These are phyloP conservation scores for Phenganax subtilis DNA, from an alignment of 92 coral and sea anemone genomes.

Conservation along the genomic window DNA sequence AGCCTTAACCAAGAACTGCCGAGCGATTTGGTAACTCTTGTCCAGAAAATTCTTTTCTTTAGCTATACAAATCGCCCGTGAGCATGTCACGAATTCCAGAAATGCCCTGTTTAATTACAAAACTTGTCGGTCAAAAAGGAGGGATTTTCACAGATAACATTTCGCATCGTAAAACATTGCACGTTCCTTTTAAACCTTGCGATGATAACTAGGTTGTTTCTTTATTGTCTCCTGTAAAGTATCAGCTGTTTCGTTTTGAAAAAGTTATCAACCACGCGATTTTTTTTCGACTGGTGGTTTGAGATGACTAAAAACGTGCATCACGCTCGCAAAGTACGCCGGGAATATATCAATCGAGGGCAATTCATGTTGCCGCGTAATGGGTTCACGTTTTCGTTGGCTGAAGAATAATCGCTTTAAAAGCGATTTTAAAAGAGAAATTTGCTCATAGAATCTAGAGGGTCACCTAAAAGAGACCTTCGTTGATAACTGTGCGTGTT, in stretches of 20 bases:
- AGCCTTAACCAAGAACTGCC: too few species aligned
- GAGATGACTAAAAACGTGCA: background rate
- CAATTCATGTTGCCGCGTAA: conserved; percentile 39
- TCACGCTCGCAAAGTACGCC: background rate
- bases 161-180: background rate
- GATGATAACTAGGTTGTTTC: background rate
- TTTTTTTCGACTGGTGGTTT: conserved; percentile 14
- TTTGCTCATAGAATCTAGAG: background rate
- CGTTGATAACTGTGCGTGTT: background rate
- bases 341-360: conserved; percentile 17
- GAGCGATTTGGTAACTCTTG: background rate
- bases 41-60: conserved; percentile 12
- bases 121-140: background rate
- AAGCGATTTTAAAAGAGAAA: conserved; percentile 1
- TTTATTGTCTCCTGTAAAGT: conserved; percentile 14
- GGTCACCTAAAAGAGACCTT: background rate
- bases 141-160: background rate
- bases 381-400: conserved; percentile 6
- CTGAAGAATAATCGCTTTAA: conserved; percentile 7
- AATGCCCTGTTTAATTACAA: conserved; percentile 6
- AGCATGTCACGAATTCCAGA: background rate
- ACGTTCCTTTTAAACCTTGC: background rate
- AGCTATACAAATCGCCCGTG: background rate
- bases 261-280: background rate
- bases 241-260: conserved; percentile 16